A percentile compares a stretch with the other conserved stretches of the same genome.
Conservation (phyloP, 1,140 invertebrate species). For the Megalonaias nervosa region DNA sequence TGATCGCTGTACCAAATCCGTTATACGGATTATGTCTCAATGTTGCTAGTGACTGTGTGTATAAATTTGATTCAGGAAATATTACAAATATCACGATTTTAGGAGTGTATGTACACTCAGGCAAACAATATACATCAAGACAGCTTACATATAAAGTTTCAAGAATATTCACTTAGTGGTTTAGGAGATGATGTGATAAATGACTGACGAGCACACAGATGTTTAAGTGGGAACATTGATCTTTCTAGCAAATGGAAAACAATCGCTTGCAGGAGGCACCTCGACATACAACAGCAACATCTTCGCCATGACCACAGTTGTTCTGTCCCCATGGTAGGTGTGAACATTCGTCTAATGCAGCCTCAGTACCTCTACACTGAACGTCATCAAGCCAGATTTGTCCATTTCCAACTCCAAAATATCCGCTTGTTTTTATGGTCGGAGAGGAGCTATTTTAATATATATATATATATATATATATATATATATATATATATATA, state of each 20-base stretch:
- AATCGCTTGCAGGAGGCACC: neutral
- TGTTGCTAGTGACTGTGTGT: too few species aligned
- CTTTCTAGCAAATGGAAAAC: neutral
- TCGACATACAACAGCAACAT: slow-evolving; percentile 60
- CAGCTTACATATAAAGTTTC: neutral
- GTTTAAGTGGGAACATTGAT: neutral
- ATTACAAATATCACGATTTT: neutral
- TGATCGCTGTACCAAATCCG: too few species aligned
- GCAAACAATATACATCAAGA: neutral
- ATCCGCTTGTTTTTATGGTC: neutral
- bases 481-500: too few species aligned
- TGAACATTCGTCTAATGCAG: slow-evolving; percentile 78
- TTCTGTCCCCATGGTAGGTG: slow-evolving; percentile 83
- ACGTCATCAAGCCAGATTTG: slow-evolving; percentile 80
- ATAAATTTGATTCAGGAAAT: too few species aligned
- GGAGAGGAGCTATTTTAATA: too few species aligned
- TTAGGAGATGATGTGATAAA: neutral
- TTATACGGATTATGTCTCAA: too few species aligned
- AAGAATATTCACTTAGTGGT: neutral
- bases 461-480: too few species aligned
- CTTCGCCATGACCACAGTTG: slow-evolving; percentile 80
- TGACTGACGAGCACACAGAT: neutral
- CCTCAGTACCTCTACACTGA: slow-evolving; percentile 81
- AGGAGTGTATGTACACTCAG: neutral
- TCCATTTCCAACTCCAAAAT: slow-evolving; percentile 72